Base-by-base conservation (phyloP, 2,888 invertebrate species). In the Hecatera dysodea region DNA sequence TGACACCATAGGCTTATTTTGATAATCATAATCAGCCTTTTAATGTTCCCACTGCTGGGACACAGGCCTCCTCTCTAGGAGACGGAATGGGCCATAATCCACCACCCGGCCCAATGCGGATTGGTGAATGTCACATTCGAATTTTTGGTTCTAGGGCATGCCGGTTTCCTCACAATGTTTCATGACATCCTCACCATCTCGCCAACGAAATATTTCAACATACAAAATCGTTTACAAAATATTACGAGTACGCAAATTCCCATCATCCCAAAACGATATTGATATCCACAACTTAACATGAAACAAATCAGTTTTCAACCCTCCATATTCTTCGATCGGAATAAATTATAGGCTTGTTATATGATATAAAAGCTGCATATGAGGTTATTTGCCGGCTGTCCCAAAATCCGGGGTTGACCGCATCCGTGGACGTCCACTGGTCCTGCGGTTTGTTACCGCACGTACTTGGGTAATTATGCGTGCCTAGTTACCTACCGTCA, bases 401-500 rank as follows among this genome's bases (percentile, higher is more conserved):
- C 69, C 57, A 36, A 57, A 78, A 68, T 55, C 53, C 42, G 59
- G 36, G 42, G 46, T 22, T 65, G 48, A 76, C 79, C 81, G 46
- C 82, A 67, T 53, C 72, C 57, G 50, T 44, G 61, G 60, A 61
- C 57, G 36, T 70, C 60, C 53, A 46, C 48, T 66, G 65, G 46
- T 19, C 33, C 53, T 74, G 82, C n/a, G 82, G 82, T 74, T 44
- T 39, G 44, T 11, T 60, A 59, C 63, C 82, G 82, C 79, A 84
- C 59, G n/a, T n/a, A n/a, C n/a, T n/a, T 82, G 79, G 73, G 76
- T 84, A 84, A 79, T 82, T 82, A 74, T 73, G 73, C 70, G 46
- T 60, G 11, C 55, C 56, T 56, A 56, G 36, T 22, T n/a, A 22
- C 33, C 62, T 59, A 29, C 53, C 50, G 57, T 57, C 63, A 33